Evolutionary conservation across 2,888 invertebrate species (phyloP), one percentile per base, ranked within the genome.

Genomic region (Noctua comes): DNA sequence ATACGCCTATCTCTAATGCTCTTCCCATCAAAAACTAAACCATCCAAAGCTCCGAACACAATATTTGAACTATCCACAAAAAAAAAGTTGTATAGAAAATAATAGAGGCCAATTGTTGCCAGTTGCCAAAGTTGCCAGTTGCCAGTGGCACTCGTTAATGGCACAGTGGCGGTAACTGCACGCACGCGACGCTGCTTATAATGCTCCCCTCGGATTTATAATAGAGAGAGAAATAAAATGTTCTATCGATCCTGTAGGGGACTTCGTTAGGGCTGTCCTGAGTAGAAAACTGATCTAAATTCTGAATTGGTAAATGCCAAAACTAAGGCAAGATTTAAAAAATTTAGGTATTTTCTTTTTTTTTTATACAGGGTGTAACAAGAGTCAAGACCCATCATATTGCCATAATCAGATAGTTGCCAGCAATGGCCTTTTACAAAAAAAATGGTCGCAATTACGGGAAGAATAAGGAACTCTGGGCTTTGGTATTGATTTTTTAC

Each of bases 111-210:
- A 66, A 66, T 66, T 66, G 75, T 76, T 72, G 70, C 68, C 77
- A 82, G 84, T 87, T 73, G 76, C 73, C 72, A 71, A 43, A 68
- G 71, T 72, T 71, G 70, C 68, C 77, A 82, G 83, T 86, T 71
- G 73, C 70, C 70, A 71, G 79, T 82, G 77, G 86, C 78, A 87
- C 79, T 86, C 84, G 84, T 87, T 89, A 90, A 89, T 89, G 87
- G 88, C 83, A 75, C 75, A 80, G 82, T 85, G 80, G 85, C 89
- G 86, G 82, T 95, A 95, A 95, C 94, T 92, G 93, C 91, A 84
- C 90, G 93, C 96, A 96, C 96, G 96, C 95, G 96, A 93, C 95
- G 89, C 91, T 92, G 92, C 94, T 95, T 93, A 91, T 93, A 93
- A 92, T 89, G 73, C 66, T 92, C 94, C 95, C 94, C 91, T 89